Conservation (phyloP, 2,888 invertebrate genomes). For the Ichneumoninae sp. region DNA sequence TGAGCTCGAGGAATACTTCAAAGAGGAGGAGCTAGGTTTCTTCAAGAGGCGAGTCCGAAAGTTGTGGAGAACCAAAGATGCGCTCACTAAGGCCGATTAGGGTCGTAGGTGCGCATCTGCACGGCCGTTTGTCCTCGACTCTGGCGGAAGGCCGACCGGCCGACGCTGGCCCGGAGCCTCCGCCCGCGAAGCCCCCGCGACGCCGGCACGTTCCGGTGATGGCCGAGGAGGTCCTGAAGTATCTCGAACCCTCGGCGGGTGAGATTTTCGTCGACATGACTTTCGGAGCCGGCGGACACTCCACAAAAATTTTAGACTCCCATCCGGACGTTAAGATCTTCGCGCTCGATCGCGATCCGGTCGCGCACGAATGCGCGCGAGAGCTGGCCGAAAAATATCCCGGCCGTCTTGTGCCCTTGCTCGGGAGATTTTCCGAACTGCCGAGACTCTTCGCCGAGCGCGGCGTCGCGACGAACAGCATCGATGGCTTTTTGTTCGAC, state of each 20-base stretch:
- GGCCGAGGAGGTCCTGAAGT: slow-evolving; percentile 89
- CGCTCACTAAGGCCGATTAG: slow-evolving; percentile 22
- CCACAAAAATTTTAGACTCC: slow-evolving; percentile 89
- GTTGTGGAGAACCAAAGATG: slow-evolving; percentile 35
- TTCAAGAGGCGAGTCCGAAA: slow-evolving; percentile 76
- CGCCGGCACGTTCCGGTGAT: slow-evolving; percentile 91
- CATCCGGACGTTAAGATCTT: slow-evolving; percentile 89
- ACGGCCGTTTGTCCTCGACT: not conserved
- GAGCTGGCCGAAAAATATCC: slow-evolving; percentile 89
- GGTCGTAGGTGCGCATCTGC: too few species aligned
- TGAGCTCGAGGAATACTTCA: slow-evolving; percentile 88
- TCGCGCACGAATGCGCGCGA: slow-evolving; percentile 89
- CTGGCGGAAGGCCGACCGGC: not conserved
- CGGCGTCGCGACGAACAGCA: slow-evolving; percentile 87
- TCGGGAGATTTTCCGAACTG: slow-evolving; percentile 95
- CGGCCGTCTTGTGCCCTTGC: slow-evolving; percentile 90
- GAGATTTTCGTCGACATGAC: slow-evolving; percentile 96
- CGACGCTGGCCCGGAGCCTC: not conserved
- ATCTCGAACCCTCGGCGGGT: slow-evolving; percentile 87
- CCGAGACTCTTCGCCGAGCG: slow-evolving; percentile 87
- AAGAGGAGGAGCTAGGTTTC: slow-evolving; percentile 87
- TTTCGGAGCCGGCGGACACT: slow-evolving; percentile 97
- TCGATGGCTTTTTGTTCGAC: slow-evolving; percentile 96
- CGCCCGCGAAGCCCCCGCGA: not conserved
- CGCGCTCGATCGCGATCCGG: slow-evolving; percentile 95